Evolutionary conservation across 1,140 invertebrate species (phyloP).

Genomic region (Drosophila ironensis): DNA sequence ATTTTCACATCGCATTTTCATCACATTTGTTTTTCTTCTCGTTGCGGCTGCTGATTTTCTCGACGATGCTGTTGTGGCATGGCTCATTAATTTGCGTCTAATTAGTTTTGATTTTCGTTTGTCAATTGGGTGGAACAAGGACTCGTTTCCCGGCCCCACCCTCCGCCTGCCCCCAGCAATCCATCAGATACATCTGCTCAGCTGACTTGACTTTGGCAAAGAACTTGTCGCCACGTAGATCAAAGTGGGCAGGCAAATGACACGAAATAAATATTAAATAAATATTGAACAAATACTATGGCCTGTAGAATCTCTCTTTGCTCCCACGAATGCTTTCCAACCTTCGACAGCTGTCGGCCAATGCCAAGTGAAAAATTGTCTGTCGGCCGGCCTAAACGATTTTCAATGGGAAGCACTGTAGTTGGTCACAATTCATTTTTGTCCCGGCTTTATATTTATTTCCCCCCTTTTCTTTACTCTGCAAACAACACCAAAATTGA

Average conservation of each 20-base stretch:
- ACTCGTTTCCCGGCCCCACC: neutral
- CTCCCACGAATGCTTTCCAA: constrained; percentile 1
- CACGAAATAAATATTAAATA: constrained; percentile 56
- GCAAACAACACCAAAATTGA: neutral
- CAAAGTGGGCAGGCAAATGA: constrained; percentile 54
- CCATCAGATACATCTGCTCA: constrained; percentile 19
- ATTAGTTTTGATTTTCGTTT: constrained; percentile 73
- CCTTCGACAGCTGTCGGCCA: constrained; percentile 55
- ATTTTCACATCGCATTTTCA: constrained; percentile 75
- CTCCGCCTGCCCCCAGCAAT: neutral
- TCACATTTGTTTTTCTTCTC: constrained; percentile 51
- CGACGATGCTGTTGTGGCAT: constrained; percentile 26
- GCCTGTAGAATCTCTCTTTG: constrained; percentile 4
- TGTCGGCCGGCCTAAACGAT: constrained; percentile 57
- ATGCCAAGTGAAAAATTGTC: constrained; percentile 55
- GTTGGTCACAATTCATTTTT: neutral
- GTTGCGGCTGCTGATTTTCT: constrained; percentile 23
- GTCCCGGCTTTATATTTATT: neutral
- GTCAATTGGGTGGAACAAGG: constrained; percentile 45
- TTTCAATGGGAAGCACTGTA: constrained; percentile 37
- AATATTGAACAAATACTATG: constrained; percentile 36
- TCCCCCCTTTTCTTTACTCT: neutral
- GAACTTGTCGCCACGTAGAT: constrained; percentile 70
- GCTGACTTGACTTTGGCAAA: constrained; percentile 78
- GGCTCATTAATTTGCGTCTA: constrained; percentile 72